Evolutionary conservation across 2,113 vertebrate species (phyloP), one percentile per base, ranked within the genome.

Genomic region (Pao palembangensis): DNA sequence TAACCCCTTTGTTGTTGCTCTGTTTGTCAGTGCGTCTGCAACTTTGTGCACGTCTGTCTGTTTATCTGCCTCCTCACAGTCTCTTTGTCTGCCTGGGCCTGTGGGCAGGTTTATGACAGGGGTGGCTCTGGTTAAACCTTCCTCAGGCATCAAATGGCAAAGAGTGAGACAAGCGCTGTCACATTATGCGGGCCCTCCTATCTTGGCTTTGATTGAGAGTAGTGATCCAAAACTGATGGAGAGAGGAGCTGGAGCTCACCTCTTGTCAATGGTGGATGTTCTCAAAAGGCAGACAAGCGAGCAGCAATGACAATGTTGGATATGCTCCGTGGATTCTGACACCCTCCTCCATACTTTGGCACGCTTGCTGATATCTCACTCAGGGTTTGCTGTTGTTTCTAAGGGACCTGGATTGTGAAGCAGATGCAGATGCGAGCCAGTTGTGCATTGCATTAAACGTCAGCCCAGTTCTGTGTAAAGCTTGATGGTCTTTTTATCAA

Each of bases 221-320:
- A 88, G 88, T 90, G 91, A 92, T 91, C 90, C 91, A 90, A 84
- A 90, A 91, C 90, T 86, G 90, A 92, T 88, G 88, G 76, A 44
- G 84, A 71, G 83, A 83, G 84, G 84, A 83, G 80, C 81, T 21
- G 57, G 60, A 46, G 75, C 84, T 84, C 85, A 86, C 85, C 85
- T 87, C 85, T 64, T 78, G 79, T 87, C 87, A 84, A n/a, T 67
- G 43, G 55, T 17, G 69, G 75, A 76, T 84, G 83, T 84, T 87
- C 87, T 82, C 81, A 60, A 61, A 71, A 64, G 73, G 84, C 82
- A 84, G 84, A 78, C 84, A 77, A 81, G 78, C 79, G 54, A 81
- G 79, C 69, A 38, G 75, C 86, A 67, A 88, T 90, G 89, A 91
- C 90, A 88, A 86, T 70, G 81, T 84, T 85, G 85, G 89, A 84